A percentile compares a stretch with the other conserved stretches of the same genome.
phyloP scores from a whole-genome alignment of 2,797 vertebrate genomes.

The Lacerta viridis region DNA sequence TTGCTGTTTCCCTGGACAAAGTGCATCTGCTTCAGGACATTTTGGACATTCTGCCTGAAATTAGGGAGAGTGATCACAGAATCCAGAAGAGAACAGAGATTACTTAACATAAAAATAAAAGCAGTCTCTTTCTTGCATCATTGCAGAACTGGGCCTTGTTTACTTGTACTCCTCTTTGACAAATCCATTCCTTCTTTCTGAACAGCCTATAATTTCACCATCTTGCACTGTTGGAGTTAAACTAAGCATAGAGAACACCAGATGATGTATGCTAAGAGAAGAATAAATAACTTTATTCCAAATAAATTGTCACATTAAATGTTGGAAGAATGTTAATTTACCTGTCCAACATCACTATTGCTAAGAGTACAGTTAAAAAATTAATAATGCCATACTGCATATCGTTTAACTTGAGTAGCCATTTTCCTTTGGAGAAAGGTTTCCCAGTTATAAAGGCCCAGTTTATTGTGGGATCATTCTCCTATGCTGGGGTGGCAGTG shows the following conservation, averaged over 20 bases:
- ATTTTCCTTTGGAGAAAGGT: background rate
- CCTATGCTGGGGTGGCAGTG: background rate
- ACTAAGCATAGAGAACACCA: background rate
- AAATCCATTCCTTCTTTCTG: background rate
- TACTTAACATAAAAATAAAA: background rate
- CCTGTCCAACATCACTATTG: background rate
- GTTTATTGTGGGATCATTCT: background rate
- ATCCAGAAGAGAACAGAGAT: no score
- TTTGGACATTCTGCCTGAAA: background rate
- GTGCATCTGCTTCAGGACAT: no score
- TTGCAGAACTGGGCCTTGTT: rapidly evolving
- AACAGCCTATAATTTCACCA: background rate
- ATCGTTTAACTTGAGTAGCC: background rate
- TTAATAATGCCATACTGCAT: background rate
- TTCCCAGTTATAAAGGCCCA: background rate
- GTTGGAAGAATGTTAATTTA: background rate
- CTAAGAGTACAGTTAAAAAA: background rate
- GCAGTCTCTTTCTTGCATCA: background rate
- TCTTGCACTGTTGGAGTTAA: background rate
- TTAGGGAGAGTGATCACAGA: background rate
- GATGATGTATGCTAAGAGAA: background rate
- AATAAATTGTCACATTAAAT: slow-evolving; percentile 2
- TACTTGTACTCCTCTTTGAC: background rate
- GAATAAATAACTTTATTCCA: background rate
- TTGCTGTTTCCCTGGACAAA: background rate